phyloP scores from a whole-genome alignment of 2,888 invertebrate species.

The Microctonus brassicae region DNA sequence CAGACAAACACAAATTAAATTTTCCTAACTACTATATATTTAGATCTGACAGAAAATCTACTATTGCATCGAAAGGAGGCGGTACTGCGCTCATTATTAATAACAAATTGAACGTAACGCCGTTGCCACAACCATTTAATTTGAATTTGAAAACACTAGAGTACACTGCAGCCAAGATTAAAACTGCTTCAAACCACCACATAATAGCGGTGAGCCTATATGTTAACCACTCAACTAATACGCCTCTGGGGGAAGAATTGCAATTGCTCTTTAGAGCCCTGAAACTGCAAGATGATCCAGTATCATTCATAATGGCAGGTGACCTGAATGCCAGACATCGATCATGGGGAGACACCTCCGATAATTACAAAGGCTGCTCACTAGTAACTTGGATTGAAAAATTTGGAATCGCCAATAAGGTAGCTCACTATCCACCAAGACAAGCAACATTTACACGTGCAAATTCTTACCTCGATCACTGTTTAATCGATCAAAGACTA shows the following conservation, averaged over 20 bases:
- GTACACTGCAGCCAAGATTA: conserved; percentile 12
- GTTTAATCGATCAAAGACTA: too few species aligned
- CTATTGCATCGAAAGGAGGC: neutral
- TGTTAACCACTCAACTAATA: neutral
- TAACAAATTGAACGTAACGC: neutral
- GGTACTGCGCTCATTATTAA: neutral
- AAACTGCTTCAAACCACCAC: neutral
- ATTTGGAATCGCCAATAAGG: too few species aligned
- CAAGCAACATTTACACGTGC: too few species aligned
- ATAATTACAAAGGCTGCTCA: too few species aligned
- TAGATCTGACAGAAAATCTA: neutral
- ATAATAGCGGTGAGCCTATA: neutral
- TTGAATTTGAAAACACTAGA: conserved; percentile 37
- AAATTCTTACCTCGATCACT: too few species aligned
- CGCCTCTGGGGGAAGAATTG: neutral
- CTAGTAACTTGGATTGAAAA: too few species aligned
- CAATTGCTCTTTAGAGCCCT: neutral
- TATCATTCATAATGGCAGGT: neutral
- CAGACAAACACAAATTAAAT: neutral
- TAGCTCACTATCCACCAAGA: too few species aligned
- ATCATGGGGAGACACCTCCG: neutral
- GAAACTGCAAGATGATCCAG: neutral
- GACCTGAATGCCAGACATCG: conserved; percentile 21
- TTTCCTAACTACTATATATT: neutral
- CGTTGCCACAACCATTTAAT: conserved; percentile 18